Conservation (phyloP, 2,888 invertebrate species). For the Lasioglossum villosulum region DNA sequence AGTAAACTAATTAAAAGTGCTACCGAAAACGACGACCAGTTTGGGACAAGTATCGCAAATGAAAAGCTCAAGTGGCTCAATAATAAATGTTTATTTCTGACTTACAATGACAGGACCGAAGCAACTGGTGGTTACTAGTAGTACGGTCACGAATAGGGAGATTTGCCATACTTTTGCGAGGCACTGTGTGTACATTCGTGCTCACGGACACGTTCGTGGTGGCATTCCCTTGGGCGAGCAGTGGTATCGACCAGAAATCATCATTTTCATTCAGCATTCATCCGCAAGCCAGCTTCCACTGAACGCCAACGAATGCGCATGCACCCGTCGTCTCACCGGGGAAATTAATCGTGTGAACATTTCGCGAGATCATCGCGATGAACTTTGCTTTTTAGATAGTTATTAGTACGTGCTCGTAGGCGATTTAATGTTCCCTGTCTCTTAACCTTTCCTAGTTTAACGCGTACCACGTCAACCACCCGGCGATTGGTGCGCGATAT, state of each 20-base stretch:
- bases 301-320: slow-evolving; percentile 13
- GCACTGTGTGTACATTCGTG: background rate
- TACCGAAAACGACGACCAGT: too few relatives aligned
- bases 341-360: slow-evolving; percentile 49
- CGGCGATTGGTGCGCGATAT: slow-evolving; percentile 13
- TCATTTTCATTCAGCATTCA: slow-evolving; percentile 21
- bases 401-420: background rate
- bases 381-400: slow-evolving; percentile 33
- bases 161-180: background rate
- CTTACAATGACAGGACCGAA: background rate
- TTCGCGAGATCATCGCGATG: slow-evolving; percentile 45
- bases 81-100: background rate
- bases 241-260: slow-evolving; percentile 22
- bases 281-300: slow-evolving; percentile 27
- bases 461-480: slow-evolving; percentile 22
- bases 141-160: background rate
- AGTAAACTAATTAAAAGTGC: too few relatives aligned
- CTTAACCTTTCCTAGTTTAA: slow-evolving; percentile 35
- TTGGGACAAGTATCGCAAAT: background rate
- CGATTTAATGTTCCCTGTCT: background rate
- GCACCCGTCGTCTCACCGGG: background rate
- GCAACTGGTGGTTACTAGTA: background rate
- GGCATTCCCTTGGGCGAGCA: slow-evolving; percentile 4
- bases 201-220: background rate
- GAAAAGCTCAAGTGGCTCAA: background rate